A percentile compares a stretch with the other conserved stretches of the same genome.
Evolutionary conservation across 2,888 invertebrate genomes (phyloP).

Genomic region (Tetropium fuscum): DNA sequence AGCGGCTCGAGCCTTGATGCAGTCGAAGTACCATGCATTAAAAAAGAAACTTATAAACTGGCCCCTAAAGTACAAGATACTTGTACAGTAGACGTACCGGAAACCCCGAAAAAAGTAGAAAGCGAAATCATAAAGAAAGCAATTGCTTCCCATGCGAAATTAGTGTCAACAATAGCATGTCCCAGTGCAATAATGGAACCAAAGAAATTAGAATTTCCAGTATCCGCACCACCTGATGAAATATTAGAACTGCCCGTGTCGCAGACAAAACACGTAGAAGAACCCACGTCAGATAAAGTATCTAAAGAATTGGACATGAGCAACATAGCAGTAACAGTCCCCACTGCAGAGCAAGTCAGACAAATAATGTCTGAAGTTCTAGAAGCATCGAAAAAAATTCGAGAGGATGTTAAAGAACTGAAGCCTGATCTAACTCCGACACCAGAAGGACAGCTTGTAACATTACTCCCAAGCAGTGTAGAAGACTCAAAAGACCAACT

Average conservation of each 20-base stretch:
- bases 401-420: constrained; percentile 66
- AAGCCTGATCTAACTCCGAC: constrained; percentile 70
- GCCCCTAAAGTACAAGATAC: not conserved
- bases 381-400: constrained; percentile 67
- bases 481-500: not conserved
- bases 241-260: not conserved
- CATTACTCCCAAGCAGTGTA: constrained; percentile 53
- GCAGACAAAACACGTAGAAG: constrained; percentile 7
- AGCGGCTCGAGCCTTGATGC: constrained; percentile 39
- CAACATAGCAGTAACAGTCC: constrained; percentile 33
- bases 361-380: constrained; percentile 66
- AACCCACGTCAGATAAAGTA: constrained; percentile 26
- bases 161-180: constrained; percentile 56
- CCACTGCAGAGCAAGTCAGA: constrained; percentile 53
- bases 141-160: constrained; percentile 53
- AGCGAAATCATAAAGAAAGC: constrained; percentile 53
- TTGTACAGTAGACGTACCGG: not conserved
- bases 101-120: constrained; percentile 3
- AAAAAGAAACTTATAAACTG: constrained; percentile 22
- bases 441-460: constrained; percentile 64
- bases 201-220: constrained; percentile 38
- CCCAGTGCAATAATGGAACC: constrained; percentile 45
- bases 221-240: constrained; percentile 25
- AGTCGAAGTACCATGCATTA: constrained; percentile 43
- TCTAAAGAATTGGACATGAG: constrained; percentile 39